phyloP scores from a whole-genome alignment of 1,140 invertebrate species.

The Drosophila subobscura region DNA sequence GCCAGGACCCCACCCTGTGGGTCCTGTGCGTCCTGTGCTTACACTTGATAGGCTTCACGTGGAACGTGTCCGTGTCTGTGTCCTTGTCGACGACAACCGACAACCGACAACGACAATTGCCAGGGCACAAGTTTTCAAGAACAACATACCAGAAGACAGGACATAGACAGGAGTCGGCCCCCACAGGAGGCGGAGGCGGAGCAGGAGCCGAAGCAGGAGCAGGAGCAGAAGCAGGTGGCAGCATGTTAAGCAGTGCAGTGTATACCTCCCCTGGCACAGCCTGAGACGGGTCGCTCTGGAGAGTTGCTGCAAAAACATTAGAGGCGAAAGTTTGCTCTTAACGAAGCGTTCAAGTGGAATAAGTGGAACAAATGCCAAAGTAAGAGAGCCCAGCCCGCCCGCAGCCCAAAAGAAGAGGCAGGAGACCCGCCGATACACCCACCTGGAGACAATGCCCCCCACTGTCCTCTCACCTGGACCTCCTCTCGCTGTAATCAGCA shows the following conservation, averaged over 20 bases:
- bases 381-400: too few species aligned
- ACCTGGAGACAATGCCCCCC: neutral
- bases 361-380: conserved; percentile 68
- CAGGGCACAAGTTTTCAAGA: conserved; percentile 39
- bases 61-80: conserved; percentile 41
- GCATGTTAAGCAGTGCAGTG: conserved; percentile 11
- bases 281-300: neutral
- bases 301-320: conserved; percentile 55
- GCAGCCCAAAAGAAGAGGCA: neutral
- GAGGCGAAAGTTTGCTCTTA: conserved; percentile 67
- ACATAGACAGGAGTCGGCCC: too few species aligned
- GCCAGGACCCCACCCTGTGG: neutral
- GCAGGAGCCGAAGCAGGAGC: conserved; percentile 1
- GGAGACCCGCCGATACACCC: neutral
- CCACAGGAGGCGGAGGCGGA: neutral
- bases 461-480: too few species aligned
- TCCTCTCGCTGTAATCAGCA: conserved; percentile 48
- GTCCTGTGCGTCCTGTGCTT: conserved; percentile 39
- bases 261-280: too few species aligned
- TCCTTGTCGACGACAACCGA: conserved; percentile 9
- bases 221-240: conserved; percentile 3
- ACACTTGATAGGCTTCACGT: conserved; percentile 74
- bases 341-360: conserved; percentile 74
- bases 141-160: conserved; percentile 22
- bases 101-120: conserved; percentile 43